Evolutionary conservation across 2,113 vertebrate genomes (phyloP), one percentile per base, ranked within the genome.

Genomic region (Vidua macroura): DNA sequence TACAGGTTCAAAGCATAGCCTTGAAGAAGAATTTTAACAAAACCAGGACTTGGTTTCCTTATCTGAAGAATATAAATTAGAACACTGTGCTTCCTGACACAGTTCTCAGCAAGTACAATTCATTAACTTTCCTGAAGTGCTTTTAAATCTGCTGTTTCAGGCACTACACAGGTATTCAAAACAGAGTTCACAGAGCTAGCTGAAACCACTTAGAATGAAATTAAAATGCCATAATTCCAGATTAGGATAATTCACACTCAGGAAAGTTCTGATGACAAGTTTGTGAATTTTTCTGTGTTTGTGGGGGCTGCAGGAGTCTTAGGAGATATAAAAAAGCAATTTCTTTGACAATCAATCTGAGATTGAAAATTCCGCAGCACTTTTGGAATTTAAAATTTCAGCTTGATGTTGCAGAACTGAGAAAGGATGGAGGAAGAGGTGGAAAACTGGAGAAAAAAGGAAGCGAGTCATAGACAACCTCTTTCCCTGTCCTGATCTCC

Each of bases 101-200:
- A 74, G 85, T 88, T 92, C 72, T 84, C 83, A 90, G 90, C 64
- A 86, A 90, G 90, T 8, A 9, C 53, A 90, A 81, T 86, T 95
- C 94, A 94, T 96, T 95, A 93, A 64, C 69, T 86, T 76, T 79
- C 60, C 83, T 90, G 76, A 95, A 96, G 92, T 90, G 90, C 76
- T 95, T 96, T 95, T 94, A 88, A 86, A 84, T 75, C 80, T 94
- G n/a, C 49, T 35, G 18, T 93, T 92, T 86, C 88, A 93, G 93
- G 86, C 83, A 78, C 86, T 93, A 70, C 89, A 70, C 79, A 75
- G 86, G 80, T 86, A 90, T 96, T 86, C 83, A 90, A 90, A 93
- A 72, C 19, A 88, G 53, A 79, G 80, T 90, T 95, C 88, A 90
- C 79, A 88, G 86, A 92, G 64, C 64, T 88, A 67, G 30, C 67